Percentiles rank a stretch among this genome's conserved stretches.
Conservation (phyloP, 2,888 invertebrate species). For the Cephus rjabovi region DNA sequence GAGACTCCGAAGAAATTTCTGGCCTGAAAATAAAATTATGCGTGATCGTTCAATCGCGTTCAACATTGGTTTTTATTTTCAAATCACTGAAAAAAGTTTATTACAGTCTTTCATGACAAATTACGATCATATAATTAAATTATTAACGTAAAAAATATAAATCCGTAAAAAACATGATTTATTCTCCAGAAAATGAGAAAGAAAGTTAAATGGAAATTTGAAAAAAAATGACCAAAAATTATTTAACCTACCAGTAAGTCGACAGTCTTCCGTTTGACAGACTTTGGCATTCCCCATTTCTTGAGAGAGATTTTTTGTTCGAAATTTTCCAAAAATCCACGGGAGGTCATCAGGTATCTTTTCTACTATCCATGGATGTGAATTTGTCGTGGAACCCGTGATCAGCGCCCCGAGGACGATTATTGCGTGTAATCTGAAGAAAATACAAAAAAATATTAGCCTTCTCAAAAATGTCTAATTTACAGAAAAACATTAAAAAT, state of each 20-base stretch:
- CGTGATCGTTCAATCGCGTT: too few species aligned
- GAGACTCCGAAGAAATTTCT: constrained; percentile 47
- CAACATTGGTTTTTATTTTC: background rate
- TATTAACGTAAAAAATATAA: background rate
- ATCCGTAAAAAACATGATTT: background rate
- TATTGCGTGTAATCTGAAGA: background rate
- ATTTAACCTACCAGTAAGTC: background rate
- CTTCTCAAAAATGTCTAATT: background rate
- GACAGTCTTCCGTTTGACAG: background rate
- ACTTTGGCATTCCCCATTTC: background rate
- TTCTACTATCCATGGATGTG: background rate
- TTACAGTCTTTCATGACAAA: background rate
- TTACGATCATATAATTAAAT: background rate
- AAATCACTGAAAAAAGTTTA: background rate
- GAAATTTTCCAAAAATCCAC: background rate
- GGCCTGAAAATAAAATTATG: constrained; percentile 30
- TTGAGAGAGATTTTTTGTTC: background rate
- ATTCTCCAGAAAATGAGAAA: background rate
- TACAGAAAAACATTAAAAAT: background rate
- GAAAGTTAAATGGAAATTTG: background rate
- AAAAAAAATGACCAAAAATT: background rate
- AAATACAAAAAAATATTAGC: background rate
- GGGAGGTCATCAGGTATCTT: background rate
- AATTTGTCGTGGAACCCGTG: background rate
- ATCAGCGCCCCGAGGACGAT: background rate